These are phyloP conservation scores for Halcyon badia DNA, from an alignment of 2,797 vertebrate species.

Conservation along the genomic window DNA sequence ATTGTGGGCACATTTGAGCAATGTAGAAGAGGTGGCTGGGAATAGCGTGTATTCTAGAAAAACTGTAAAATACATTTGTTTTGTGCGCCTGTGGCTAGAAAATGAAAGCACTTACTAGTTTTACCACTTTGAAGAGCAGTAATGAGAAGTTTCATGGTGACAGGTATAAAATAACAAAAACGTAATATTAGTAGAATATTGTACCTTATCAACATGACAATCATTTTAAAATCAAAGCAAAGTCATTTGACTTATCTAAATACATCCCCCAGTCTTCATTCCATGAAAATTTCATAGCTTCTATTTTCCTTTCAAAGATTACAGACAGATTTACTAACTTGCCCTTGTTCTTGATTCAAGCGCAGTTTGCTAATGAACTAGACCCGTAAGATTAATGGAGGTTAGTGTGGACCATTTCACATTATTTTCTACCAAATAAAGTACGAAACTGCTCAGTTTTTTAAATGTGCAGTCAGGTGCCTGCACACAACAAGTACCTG, in stretches of 20 bases:
- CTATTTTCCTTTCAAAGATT: background rate
- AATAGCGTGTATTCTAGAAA: background rate
- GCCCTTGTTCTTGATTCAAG: background rate
- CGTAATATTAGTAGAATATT: background rate
- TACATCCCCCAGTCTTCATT: background rate
- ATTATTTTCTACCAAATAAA: background rate
- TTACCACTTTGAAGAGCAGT: background rate
- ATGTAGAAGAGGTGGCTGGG: background rate
- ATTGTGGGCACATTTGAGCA: background rate
- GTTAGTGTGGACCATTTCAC: background rate
- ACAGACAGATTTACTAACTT: background rate
- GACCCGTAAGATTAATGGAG: background rate
- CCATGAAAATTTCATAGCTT: background rate
- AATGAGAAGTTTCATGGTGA: background rate
- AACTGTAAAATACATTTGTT: background rate
- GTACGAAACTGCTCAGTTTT: background rate
- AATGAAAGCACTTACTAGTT: background rate
- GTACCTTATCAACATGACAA: background rate
- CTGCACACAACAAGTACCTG: background rate
- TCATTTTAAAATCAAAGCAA: background rate
- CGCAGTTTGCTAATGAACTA: background rate
- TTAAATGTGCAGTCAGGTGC: background rate
- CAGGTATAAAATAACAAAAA: background rate
- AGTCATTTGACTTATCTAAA: background rate
- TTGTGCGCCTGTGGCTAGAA: background rate